These are phyloP conservation scores for Eumerus sabulonum DNA, from an alignment of 2,888 invertebrate genomes.

Conservation along the genomic window DNA sequence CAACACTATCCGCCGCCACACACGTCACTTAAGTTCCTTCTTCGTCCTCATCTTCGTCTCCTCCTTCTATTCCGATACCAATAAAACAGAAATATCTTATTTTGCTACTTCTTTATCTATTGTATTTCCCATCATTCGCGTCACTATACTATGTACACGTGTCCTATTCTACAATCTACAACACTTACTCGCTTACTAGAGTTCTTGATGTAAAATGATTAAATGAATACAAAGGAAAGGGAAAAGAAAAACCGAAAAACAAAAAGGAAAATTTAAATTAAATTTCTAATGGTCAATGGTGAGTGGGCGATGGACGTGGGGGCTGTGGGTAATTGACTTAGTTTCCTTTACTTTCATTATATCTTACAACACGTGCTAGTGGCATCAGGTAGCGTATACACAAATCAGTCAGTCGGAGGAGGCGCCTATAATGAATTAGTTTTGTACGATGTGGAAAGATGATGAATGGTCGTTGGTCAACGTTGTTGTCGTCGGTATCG, in stretches of 20 bases:
- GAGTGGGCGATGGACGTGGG: not conserved
- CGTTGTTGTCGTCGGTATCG: not conserved
- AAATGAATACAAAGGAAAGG: slow-evolving; percentile 49
- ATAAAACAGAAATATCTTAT: too few relatives aligned
- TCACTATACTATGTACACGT: too few relatives aligned
- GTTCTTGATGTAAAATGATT: slow-evolving; percentile 57
- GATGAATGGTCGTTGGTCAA: slow-evolving; percentile 4
- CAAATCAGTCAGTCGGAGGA: slow-evolving; percentile 56
- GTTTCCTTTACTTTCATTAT: slow-evolving; percentile 25
- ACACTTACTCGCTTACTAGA: slow-evolving; percentile 59
- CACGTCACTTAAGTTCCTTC: slow-evolving; percentile 58
- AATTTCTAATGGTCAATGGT: not conserved
- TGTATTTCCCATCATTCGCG: too few relatives aligned
- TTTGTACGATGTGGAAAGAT: too few relatives aligned
- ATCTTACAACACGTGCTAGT: slow-evolving; percentile 36
- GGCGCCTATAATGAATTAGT: too few relatives aligned
- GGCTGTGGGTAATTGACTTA: slow-evolving; percentile 33
- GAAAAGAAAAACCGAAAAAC: slow-evolving; percentile 65
- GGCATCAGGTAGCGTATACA: slow-evolving; percentile 57
- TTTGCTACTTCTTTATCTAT: too few relatives aligned
- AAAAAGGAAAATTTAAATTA: slow-evolving; percentile 46
- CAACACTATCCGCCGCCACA: slow-evolving; percentile 5
- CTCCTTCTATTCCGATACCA: too few relatives aligned
- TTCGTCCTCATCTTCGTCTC: not conserved
- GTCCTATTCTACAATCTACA: slow-evolving; percentile 46